Evolutionary conservation across 2,888 invertebrate genomes (phyloP).

Genomic region (Noctua fimbriata): DNA sequence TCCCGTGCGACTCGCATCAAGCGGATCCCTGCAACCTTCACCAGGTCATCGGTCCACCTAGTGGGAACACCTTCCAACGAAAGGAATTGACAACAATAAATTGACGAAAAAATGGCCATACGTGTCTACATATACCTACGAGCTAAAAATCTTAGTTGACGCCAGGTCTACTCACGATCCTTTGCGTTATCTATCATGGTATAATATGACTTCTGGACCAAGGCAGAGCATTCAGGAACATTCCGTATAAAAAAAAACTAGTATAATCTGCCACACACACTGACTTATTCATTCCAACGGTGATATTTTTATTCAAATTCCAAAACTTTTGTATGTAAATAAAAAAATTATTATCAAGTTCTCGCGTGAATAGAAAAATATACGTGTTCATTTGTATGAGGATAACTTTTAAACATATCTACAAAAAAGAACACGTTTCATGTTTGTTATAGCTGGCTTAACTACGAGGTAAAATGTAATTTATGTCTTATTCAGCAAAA

Average conservation of each 20-base stretch:
- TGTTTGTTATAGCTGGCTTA: conserved; percentile 17
- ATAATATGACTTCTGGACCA: not conserved
- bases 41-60: no score
- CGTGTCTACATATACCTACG: no score
- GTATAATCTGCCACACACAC: conserved; percentile 31
- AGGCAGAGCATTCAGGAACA: not conserved
- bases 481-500: conserved; percentile 13
- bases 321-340: conserved; percentile 47
- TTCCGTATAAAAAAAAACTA: not conserved
- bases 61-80: no score
- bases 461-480: conserved; percentile 5
- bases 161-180: no score
- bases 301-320: conserved; percentile 40
- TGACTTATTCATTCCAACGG: conserved; percentile 29
- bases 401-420: conserved; percentile 39
- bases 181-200: not conserved
- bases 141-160: not conserved
- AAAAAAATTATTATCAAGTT: conserved; percentile 50
- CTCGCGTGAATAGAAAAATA: conserved; percentile 49
- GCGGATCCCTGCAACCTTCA: no score
- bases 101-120: not conserved
- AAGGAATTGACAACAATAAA: no score
- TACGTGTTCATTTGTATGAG: conserved; percentile 45
- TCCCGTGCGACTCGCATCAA: no score
- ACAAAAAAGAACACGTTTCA: conserved; percentile 15